A percentile compares a stretch with the other conserved stretches of the same genome.
Evolutionary conservation across 2,113 vertebrate genomes (phyloP).

Genomic region (Cathartes aura): DNA sequence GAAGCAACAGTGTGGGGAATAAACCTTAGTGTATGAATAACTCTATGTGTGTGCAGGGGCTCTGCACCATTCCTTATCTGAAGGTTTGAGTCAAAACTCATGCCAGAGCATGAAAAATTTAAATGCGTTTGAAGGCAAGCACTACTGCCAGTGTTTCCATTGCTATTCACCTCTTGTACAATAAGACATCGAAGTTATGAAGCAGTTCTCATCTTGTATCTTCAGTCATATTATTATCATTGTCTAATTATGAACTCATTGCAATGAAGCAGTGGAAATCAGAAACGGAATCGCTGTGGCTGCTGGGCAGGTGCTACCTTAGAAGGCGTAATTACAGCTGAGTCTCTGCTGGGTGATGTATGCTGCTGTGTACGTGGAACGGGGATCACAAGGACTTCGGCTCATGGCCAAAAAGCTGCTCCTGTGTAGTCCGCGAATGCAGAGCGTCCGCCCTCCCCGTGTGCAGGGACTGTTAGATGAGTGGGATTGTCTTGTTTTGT

Average conservation of each 20-base stretch:
- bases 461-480: no score
- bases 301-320: neutral
- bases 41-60: neutral
- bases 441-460: fast-evolving
- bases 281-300: neutral
- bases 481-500: neutral
- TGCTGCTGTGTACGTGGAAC: neutral
- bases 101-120: neutral
- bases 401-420: neutral
- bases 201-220: neutral
- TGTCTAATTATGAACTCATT: neutral
- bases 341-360: neutral
- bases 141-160: neutral
- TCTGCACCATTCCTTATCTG: neutral
- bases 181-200: fast-evolving
- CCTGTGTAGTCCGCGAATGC: fast-evolving
- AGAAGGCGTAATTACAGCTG: neutral
- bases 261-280: neutral
- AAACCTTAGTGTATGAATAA: neutral
- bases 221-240: neutral
- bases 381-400: fast-evolving
- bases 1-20: neutral
- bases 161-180: neutral
- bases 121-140: neutral
- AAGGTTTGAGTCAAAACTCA: neutral